Evolutionary conservation across 2,888 invertebrate species (phyloP), one percentile per base, ranked within the genome.

Genomic region (Agrenia bidenticulata): DNA sequence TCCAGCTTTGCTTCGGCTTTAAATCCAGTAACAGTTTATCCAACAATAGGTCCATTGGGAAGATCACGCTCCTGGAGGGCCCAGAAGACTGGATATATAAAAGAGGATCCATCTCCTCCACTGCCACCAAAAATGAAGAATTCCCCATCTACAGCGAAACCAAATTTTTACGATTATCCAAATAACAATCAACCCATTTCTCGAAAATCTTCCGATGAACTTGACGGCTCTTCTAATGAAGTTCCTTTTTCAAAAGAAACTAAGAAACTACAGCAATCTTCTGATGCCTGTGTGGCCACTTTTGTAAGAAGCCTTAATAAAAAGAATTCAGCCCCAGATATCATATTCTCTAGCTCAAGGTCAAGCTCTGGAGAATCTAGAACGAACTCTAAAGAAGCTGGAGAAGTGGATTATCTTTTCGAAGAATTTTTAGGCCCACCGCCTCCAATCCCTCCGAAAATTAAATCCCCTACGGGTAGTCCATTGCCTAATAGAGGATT

Each of bases 301-400:
- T 68, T 53, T 39, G 42, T 69, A 1, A 23, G 68, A 23, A 60
- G 55, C 19, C 42, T 74, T 2, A 57, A 66, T 13, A 75, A 75
- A 61, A 75, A 75, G 60, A 70, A 73, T 63, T 75, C 75, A 2
- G 73, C 72, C 4, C 75, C 75, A 4, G 75, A 75, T 45, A 68
- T 75, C 11, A 60, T 69, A n/a, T 66, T 73, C 15, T 64, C 66
- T 2, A 49, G 53, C 9, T 57, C 57, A n/a, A 63, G 32, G 11
- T 32, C 32, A 4, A 32, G 32, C 11, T 32, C 32, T 7, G 53
- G 45, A 64, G 53, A 53, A 1, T 54, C 63, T 23, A 17, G 15
- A n/a, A n/a, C 23, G 49, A 49, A 15, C 11, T 37, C 26, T 2
- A 49, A 49, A 56, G 32, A 32, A 32, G 11, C n/a, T n/a, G 55